Conservation (phyloP, 2,888 invertebrate genomes). For the Leptodirus hochenwartii region DNA sequence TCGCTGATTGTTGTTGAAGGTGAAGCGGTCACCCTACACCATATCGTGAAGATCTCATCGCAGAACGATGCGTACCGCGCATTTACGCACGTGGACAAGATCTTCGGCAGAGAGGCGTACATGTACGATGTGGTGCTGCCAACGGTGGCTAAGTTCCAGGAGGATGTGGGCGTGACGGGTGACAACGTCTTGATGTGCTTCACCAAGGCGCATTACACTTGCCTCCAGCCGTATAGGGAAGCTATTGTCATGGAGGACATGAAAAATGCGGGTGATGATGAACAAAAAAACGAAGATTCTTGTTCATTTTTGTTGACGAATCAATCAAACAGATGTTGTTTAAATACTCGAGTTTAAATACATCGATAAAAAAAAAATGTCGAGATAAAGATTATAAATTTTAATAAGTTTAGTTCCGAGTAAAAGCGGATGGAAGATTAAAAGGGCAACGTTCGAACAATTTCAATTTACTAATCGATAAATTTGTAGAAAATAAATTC, state of each 20-base stretch:
- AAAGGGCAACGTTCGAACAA: no score
- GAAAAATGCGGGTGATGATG: no score
- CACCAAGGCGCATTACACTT: constrained; percentile 11
- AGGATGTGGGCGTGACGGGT: constrained; percentile 12
- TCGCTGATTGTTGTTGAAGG: constrained; percentile 8
- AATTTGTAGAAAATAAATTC: no score
- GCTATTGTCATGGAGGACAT: constrained; percentile 16
- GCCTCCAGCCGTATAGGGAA: constrained; percentile 13
- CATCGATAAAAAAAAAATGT: no score
- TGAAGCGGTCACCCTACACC: constrained; percentile 11
- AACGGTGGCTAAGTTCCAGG: constrained; percentile 14
- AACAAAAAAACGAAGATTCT: no score
- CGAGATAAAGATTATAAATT: no score
- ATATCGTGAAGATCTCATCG: constrained; percentile 18
- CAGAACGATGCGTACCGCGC: constrained; percentile 13
- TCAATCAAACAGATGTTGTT: no score
- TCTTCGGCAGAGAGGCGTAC: constrained; percentile 17
- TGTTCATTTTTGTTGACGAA: no score
- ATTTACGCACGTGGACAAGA: constrained; percentile 12
- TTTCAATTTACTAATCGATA: no score
- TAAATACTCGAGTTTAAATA: no score
- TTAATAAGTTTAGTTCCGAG: no score
- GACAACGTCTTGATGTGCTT: constrained; percentile 11
- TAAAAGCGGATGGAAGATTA: no score
- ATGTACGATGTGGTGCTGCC: constrained; percentile 17